These are phyloP conservation scores for Blastomussa wellsi DNA, from an alignment of 92 coral and sea anemone species.

Conservation along the genomic window DNA sequence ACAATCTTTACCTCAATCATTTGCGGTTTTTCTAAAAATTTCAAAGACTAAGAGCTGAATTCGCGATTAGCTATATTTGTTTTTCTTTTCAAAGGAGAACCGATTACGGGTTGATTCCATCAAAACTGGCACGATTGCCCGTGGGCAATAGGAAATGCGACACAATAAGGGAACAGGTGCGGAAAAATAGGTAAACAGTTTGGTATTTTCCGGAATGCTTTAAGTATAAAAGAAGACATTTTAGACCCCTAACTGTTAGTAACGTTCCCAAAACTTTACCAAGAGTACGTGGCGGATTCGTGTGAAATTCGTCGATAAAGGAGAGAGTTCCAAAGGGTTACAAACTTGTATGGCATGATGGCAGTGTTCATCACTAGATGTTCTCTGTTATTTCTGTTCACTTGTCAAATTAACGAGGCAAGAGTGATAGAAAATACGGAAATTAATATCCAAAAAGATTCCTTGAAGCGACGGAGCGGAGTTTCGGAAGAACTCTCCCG, in stretches of 20 bases:
- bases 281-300: slow-evolving; percentile 1
- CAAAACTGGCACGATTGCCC: slow-evolving; percentile 27
- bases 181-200: slow-evolving; percentile 40
- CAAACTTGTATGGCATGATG: slow-evolving; percentile 8
- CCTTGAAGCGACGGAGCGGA: neutral
- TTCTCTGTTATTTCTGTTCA: slow-evolving; percentile 5
- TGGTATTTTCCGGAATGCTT: slow-evolving; percentile 42
- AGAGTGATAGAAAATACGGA: neutral
- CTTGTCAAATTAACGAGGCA: slow-evolving; percentile 23
- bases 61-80: slow-evolving; percentile 25
- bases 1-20: slow-evolving; percentile 6
- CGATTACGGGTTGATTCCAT: slow-evolving; percentile 15
- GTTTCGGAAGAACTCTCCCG: neutral
- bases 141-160: slow-evolving; percentile 20
- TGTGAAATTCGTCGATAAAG: neutral
- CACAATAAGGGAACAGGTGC: slow-evolving; percentile 39
- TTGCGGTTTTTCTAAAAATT: slow-evolving; percentile 28
- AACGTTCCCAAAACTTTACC: neutral
- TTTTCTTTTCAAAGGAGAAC: slow-evolving; percentile 19
- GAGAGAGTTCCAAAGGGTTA: neutral
- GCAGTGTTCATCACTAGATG: slow-evolving; percentile 3
- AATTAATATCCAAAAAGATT: slow-evolving; percentile 7
- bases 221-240: slow-evolving; percentile 33
- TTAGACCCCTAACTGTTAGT: slow-evolving; percentile 21
- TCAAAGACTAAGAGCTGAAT: slow-evolving; percentile 26